A percentile compares a stretch with the other conserved stretches of the same genome.
Evolutionary conservation across 2,113 vertebrate genomes (phyloP).

Genomic region (Onychorhynchus coronatus): DNA sequence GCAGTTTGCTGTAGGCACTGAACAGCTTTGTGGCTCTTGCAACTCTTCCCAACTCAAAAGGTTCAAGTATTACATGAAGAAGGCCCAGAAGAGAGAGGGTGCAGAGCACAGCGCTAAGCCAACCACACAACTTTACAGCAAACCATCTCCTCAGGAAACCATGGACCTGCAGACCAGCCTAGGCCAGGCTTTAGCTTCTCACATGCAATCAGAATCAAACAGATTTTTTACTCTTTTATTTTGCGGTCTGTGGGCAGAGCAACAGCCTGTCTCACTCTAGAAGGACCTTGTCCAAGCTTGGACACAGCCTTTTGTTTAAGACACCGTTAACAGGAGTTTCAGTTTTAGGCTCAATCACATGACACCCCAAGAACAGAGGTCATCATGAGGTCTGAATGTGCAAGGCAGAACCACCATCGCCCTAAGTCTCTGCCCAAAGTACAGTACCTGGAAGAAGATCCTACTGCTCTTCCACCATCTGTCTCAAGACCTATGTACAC

Average conservation of each 20-base stretch:
- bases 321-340: background rate
- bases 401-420: background rate
- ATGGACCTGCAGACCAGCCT: background rate
- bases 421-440: background rate
- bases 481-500: background rate
- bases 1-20: background rate
- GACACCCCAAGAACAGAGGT: background rate
- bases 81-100: background rate
- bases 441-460: background rate
- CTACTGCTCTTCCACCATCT: background rate
- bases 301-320: background rate
- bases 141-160: background rate
- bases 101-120: background rate
- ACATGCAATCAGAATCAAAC: background rate
- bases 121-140: fast-evolving
- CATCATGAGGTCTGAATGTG: background rate
- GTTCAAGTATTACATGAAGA: background rate
- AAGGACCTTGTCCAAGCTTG: background rate
- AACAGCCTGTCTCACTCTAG: background rate
- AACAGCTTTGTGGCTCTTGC: background rate
- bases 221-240: background rate
- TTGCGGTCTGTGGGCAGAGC: background rate
- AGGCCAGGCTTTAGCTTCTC: background rate
- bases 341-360: background rate
- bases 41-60: background rate